phyloP scores from a whole-genome alignment of 2,113 vertebrate genomes.

The Nesogale talazaci region DNA sequence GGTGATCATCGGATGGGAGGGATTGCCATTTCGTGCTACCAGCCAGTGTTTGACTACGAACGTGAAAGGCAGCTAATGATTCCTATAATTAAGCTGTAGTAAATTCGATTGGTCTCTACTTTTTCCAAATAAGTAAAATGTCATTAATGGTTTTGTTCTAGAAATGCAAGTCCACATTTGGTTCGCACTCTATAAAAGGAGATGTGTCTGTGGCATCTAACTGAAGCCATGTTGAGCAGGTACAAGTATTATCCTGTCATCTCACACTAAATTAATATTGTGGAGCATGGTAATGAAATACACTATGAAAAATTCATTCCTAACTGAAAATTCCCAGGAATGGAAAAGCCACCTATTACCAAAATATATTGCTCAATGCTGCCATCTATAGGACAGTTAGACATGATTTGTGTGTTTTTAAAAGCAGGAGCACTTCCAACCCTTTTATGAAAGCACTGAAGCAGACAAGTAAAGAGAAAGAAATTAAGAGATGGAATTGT shows the following conservation, averaged over 20 bases:
- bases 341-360: neutral
- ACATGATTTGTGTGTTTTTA: neutral
- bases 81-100: constrained; percentile 11
- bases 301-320: constrained; percentile 13
- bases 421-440: neutral
- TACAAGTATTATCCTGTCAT: neutral
- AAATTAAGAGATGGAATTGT: neutral
- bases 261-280: constrained; percentile 48
- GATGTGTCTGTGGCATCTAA: constrained; percentile 51
- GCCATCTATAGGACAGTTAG: constrained; percentile 85
- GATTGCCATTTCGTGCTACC: neutral
- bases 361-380: constrained; percentile 85
- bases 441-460: neutral
- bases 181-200: constrained; percentile 32
- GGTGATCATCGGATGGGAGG: neutral
- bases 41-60: neutral
- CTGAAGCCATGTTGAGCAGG: neutral
- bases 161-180: constrained; percentile 34
- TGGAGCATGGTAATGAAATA: neutral
- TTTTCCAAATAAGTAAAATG: neutral
- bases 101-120: constrained; percentile 27
- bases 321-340: constrained; percentile 21
- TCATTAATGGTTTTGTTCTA: constrained; percentile 51
- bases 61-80: constrained; percentile 31
- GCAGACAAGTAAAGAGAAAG: neutral